Evolutionary conservation across 1,140 invertebrate species (phyloP), one percentile per base, ranked within the genome.

Genomic region (Brachionus calyciflorus): DNA sequence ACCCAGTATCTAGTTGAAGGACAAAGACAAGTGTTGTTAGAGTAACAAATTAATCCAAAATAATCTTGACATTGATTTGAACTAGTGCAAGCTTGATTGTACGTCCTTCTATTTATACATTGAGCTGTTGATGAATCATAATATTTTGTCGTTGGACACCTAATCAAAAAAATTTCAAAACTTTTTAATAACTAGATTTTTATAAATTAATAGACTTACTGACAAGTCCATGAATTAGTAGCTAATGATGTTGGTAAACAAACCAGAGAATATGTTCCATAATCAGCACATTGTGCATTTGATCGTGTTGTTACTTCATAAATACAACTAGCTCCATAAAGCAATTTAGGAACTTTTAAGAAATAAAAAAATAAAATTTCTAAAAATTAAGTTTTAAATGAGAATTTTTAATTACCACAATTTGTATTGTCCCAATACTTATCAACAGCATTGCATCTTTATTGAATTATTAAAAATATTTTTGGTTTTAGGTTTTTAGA

Each of bases 281-380:
- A 55, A 30, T 55, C 53, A 3, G 53, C 53, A 55, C 53, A 55
- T 55, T 55, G 53, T 6, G 53, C 24, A 30, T 55, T 55, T 14
- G 3, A 28, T 12, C n/a, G 24, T 6, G 26, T 55, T 12, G 28
- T 12, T 55, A 26, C 28, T 26, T 55, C 21, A 55, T 55, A 55
- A 28, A 55, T 12, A 7, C 53, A 55, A 14, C 26, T 55, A 9
- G n/a, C 21, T 12, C 53, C 53, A 26, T 55, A 30, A 0, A 55
- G 14, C 1, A 55, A 28, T 55, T 55, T 55, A 9, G 53, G 19
- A 3, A 55, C 53, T 55, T 1, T n/a, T 1, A 37, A 37, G 4
- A 37, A 6, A 17, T 49, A n/a, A 1, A n/a, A 49, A 28, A 55
- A 28, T 24, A 17, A 21, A 51, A 17, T 24, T 19, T 19, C 6